Evolutionary conservation across 2,113 vertebrate genomes (phyloP).

Genomic region (Tetraodon nigroviridis): DNA sequence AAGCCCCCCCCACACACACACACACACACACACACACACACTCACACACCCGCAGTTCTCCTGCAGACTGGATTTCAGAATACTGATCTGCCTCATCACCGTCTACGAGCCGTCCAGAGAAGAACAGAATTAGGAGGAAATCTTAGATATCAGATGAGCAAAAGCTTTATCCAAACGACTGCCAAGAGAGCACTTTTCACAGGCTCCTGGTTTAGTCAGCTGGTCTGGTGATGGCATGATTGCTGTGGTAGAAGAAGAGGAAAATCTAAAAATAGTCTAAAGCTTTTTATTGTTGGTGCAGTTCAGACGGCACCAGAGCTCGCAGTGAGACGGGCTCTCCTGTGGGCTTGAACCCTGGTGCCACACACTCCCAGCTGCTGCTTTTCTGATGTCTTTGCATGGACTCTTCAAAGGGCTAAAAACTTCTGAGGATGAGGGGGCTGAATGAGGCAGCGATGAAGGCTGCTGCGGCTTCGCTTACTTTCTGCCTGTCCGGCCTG

Average conservation of each 20-base stretch:
- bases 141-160: not conserved
- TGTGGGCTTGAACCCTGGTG: conserved; percentile 26
- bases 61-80: no score
- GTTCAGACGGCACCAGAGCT: not conserved
- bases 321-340: conserved; percentile 11
- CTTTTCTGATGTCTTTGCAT: conserved; percentile 15
- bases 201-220: conserved; percentile 10
- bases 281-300: not conserved
- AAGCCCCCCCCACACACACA: no score
- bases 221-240: conserved; percentile 19
- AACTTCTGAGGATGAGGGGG: conserved; percentile 12
- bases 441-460: no score
- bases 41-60: no score
- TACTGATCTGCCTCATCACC: no score
- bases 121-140: not conserved
- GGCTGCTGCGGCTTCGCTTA: no score
- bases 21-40: no score
- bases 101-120: not conserved
- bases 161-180: conserved; percentile 1
- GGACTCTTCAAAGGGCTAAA: conserved; percentile 22
- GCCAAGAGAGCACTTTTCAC: conserved; percentile 1
- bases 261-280: no score
- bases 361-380: conserved; percentile 23
- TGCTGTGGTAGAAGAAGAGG: conserved; percentile 3
- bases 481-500: not conserved